Conservation (phyloP, 1,140 invertebrate genomes). For the Cardiocondyla obscurior region DNA sequence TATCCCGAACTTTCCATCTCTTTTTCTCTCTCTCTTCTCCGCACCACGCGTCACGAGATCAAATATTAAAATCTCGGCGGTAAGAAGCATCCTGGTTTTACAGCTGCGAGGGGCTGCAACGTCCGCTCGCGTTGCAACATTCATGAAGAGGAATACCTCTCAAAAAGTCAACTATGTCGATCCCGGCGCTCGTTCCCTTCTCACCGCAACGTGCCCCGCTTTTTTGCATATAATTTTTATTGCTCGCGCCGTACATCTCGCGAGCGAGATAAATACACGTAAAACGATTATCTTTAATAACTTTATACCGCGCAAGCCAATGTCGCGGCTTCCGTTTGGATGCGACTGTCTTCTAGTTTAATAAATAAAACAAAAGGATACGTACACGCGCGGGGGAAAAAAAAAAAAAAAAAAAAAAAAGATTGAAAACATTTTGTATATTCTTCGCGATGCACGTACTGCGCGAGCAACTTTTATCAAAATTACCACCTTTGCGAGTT, state of each 20-base stretch:
- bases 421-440: not conserved
- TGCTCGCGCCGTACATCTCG: not conserved
- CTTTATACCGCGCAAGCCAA: not conserved
- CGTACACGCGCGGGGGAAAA: too few species aligned
- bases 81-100: constrained; percentile 57
- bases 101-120: constrained; percentile 9
- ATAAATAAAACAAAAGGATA: not conserved
- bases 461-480: not conserved
- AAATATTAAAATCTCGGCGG: constrained; percentile 72
- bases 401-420: not conserved
- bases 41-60: constrained; percentile 31
- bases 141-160: constrained; percentile 48
- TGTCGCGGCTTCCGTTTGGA: not conserved
- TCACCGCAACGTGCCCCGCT: constrained; percentile 33
- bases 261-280: not conserved
- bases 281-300: constrained; percentile 19
- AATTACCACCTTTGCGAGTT: not conserved
- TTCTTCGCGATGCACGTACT: not conserved
- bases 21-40: not conserved
- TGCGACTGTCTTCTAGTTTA: not conserved
- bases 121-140: constrained; percentile 38
- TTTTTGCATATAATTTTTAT: constrained; percentile 63
- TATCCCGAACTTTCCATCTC: constrained; percentile 17
- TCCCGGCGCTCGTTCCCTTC: not conserved
- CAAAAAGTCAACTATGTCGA: constrained; percentile 49